A percentile compares a stretch with the other conserved stretches of the same genome.
These are phyloP conservation scores for Dunckerocampus dactyliophorus DNA, from an alignment of 2,113 vertebrate genomes.

Conservation along the genomic window DNA sequence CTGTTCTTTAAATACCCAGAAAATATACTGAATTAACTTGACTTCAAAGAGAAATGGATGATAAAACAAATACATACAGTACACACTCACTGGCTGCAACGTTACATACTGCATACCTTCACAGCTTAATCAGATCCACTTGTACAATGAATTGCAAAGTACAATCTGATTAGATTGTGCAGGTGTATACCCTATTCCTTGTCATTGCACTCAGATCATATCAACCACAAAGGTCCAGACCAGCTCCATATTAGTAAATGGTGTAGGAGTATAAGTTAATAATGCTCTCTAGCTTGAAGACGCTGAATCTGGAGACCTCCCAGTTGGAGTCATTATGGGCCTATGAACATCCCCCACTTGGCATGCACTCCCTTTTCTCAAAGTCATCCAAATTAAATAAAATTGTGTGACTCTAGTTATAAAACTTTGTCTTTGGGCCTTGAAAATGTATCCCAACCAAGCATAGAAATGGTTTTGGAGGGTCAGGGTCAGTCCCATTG, in stretches of 20 bases:
- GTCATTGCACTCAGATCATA: not conserved
- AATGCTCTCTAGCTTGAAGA: not conserved
- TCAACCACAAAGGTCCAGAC: not conserved
- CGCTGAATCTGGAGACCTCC: not conserved
- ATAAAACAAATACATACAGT: constrained; percentile 28
- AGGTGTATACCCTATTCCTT: not conserved
- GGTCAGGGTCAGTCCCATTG: too few relatives aligned
- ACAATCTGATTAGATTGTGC: too few relatives aligned
- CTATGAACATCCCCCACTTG: not conserved
- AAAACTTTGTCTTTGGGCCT: not conserved
- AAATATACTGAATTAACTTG: constrained; percentile 26
- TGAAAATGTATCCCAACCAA: too few relatives aligned
- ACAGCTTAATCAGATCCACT: too few relatives aligned
- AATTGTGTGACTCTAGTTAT: not conserved
- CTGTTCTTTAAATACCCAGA: constrained; percentile 15
- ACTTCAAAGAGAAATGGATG: constrained; percentile 30
- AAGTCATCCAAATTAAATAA: not conserved
- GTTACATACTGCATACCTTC: too few relatives aligned
- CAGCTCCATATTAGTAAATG: not conserved
- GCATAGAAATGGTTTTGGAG: too few relatives aligned
- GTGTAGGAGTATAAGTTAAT: not conserved
- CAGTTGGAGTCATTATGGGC: not conserved
- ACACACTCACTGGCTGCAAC: constrained; percentile 7
- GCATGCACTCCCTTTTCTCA: not conserved
- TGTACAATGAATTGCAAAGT: too few relatives aligned